These are phyloP conservation scores for Drosophila meridionalis DNA, from an alignment of 2,888 invertebrate species.

Conservation along the genomic window DNA sequence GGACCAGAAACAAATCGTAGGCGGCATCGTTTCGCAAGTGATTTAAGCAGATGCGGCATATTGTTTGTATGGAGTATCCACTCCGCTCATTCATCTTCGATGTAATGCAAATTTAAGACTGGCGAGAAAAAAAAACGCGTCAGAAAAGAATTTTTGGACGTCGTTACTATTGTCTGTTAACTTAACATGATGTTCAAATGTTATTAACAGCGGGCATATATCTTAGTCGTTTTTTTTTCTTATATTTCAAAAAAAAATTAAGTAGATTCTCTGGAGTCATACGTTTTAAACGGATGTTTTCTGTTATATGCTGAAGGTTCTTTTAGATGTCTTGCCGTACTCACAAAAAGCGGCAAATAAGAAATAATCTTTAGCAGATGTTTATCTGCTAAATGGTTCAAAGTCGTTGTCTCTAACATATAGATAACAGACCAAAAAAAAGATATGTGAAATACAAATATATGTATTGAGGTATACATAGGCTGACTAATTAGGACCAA, in stretches of 20 bases:
- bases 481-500: background rate
- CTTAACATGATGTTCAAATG: constrained; percentile 18
- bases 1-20: constrained; percentile 74
- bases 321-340: background rate
- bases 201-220: constrained; percentile 21
- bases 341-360: constrained; percentile 10
- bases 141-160: constrained; percentile 33
- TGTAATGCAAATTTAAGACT: constrained; percentile 14
- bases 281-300: background rate
- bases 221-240: background rate
- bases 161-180: constrained; percentile 33
- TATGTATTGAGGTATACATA: background rate
- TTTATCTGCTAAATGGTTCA: constrained; percentile 3
- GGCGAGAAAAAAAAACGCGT: constrained; percentile 33
- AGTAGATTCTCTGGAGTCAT: fast-evolving
- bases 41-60: constrained; percentile 82
- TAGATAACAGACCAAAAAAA: background rate
- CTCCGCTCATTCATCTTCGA: constrained; percentile 58
- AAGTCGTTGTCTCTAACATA: constrained; percentile 1
- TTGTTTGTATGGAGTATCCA: constrained; percentile 68
- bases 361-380: constrained; percentile 3
- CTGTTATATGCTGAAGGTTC: background rate
- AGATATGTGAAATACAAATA: background rate
- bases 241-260: background rate
- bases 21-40: constrained; percentile 63